These are phyloP conservation scores for Zapornia atra DNA, from an alignment of 2,113 vertebrate species.

Conservation along the genomic window DNA sequence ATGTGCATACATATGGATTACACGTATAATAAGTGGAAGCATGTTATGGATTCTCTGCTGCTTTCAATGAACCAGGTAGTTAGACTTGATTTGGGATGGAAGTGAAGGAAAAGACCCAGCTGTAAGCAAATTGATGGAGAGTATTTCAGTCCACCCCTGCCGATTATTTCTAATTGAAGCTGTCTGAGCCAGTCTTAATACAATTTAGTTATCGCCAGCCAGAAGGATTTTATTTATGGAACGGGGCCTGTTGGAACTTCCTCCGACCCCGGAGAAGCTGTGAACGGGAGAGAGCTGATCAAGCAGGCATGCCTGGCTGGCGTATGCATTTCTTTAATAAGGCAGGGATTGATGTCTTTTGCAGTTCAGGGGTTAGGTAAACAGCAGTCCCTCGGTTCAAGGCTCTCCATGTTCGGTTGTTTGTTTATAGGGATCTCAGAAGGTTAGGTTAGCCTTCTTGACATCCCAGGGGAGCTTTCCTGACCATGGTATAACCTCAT, in stretches of 20 bases:
- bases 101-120: not conserved
- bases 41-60: not conserved
- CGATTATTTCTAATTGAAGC: conserved; percentile 59
- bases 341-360: conserved; percentile 73
- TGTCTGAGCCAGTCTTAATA: conserved; percentile 70
- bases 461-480: conserved; percentile 62
- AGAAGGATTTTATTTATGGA: conserved; percentile 76
- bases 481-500: conserved; percentile 64
- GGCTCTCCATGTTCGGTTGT: conserved; percentile 73
- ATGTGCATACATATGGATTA: not conserved
- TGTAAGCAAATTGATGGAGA: conserved; percentile 21
- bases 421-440: conserved; percentile 75
- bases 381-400: conserved; percentile 74
- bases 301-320: conserved; percentile 40
- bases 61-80: not conserved
- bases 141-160: conserved; percentile 28
- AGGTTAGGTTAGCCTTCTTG: conserved; percentile 66
- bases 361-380: conserved; percentile 77
- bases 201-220: conserved; percentile 62
- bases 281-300: conserved; percentile 66
- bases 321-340: conserved; percentile 73
- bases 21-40: not conserved
- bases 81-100: not conserved
- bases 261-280: conserved; percentile 67
- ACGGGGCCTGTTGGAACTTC: conserved; percentile 68